Conservation (phyloP, 2,888 invertebrate genomes). For the Helleia helle region DNA sequence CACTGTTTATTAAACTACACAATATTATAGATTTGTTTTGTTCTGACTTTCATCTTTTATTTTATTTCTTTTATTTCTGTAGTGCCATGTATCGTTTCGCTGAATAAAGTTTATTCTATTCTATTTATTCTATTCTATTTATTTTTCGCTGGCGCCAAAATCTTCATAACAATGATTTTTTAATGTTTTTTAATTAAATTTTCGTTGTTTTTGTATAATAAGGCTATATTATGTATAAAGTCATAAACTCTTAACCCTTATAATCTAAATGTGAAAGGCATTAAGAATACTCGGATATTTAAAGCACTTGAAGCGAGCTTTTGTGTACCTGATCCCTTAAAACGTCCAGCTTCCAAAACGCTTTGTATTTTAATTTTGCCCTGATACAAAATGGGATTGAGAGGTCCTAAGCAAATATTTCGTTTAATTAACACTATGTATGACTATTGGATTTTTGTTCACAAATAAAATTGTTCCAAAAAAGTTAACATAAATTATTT, state of each 20-base stretch:
- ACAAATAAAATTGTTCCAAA: not conserved
- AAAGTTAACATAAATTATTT: too few relatives aligned
- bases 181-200: too few relatives aligned
- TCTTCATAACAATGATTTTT: too few relatives aligned
- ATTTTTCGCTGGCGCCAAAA: too few relatives aligned
- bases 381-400: not conserved
- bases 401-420: conserved; percentile 7
- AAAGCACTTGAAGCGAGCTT: not conserved
- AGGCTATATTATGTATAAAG: not conserved
- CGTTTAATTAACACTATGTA: not conserved
- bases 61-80: too few relatives aligned
- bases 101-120: too few relatives aligned
- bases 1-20: too few relatives aligned
- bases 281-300: not conserved
- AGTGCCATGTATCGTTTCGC: too few relatives aligned
- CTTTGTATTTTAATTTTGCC: not conserved
- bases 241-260: not conserved
- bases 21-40: too few relatives aligned
- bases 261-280: conserved; percentile 5
- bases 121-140: too few relatives aligned
- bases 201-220: too few relatives aligned
- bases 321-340: conserved; percentile 2
- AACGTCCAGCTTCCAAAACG: not conserved
- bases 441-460: not conserved
- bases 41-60: too few relatives aligned